phyloP scores from a whole-genome alignment of 2,888 invertebrate species.

The Cerastis leucographa region DNA sequence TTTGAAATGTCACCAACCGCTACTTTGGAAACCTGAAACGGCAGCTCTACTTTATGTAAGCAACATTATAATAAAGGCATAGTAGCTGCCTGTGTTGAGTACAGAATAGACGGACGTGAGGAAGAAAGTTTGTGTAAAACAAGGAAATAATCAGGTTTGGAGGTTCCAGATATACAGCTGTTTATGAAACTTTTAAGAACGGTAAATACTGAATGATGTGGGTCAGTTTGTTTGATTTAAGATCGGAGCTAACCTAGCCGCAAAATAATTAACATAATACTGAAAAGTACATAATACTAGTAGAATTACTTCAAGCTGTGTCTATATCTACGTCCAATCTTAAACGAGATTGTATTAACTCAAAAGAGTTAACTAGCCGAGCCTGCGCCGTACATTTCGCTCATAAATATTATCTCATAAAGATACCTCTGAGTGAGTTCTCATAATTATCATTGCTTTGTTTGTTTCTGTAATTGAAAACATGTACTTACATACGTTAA shows the following conservation, averaged over 20 bases:
- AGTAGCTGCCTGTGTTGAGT: conserved; percentile 15
- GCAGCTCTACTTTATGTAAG: conserved; percentile 42
- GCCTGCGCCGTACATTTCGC: conserved; percentile 18
- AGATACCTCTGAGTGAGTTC: conserved; percentile 55
- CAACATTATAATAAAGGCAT: conserved; percentile 44
- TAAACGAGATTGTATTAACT: conserved; percentile 12
- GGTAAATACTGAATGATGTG: neutral
- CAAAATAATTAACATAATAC: neutral
- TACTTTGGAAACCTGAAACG: conserved; percentile 58
- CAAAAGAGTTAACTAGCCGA: conserved; percentile 14
- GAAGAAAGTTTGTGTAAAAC: conserved; percentile 1
- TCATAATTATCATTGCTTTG: conserved; percentile 73
- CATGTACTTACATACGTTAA: conserved; percentile 78
- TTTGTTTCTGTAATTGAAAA: conserved; percentile 89
- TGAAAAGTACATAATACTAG: conserved; percentile 8
- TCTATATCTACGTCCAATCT: neutral
- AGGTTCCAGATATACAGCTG: neutral
- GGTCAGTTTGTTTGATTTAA: neutral
- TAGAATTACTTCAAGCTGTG: neutral
- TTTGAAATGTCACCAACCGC: conserved; percentile 70
- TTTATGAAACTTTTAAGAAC: neutral
- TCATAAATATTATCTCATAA: conserved; percentile 59
- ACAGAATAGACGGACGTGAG: neutral
- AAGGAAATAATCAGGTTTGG: conserved; percentile 6
- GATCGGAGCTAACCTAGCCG: neutral